A percentile compares a stretch with the other conserved stretches of the same genome.
These are phyloP conservation scores for Pheosia gnoma DNA, from an alignment of 2,888 invertebrate species.

Conservation along the genomic window DNA sequence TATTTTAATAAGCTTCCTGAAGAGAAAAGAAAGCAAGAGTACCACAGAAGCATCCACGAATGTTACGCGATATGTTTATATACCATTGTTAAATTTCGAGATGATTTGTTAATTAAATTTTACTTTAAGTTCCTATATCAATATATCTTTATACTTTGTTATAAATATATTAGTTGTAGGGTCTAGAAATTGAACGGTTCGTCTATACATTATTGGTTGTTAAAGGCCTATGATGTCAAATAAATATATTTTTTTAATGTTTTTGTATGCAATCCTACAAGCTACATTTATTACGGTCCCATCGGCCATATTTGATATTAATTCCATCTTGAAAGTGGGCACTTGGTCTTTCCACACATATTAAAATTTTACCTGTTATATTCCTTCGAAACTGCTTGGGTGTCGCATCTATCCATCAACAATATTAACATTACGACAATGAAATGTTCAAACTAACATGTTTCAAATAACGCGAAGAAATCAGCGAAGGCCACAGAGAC, in stretches of 20 bases:
- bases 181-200: neutral
- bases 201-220: neutral
- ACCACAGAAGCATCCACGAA: neutral
- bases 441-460: neutral
- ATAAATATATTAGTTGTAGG: neutral
- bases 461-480: constrained; percentile 1
- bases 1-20: too few species aligned
- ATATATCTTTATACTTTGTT: neutral
- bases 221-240: neutral
- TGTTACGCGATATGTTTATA: neutral
- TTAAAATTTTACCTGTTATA: too few species aligned
- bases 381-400: neutral
- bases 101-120: neutral
- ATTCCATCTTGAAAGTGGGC: too few species aligned
- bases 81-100: neutral
- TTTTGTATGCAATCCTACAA: too few species aligned
- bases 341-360: too few species aligned
- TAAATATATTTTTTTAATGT: constrained; percentile 1
- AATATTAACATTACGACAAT: neutral
- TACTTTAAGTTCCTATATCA: neutral
- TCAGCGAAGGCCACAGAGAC: constrained; percentile 20
- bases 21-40: too few species aligned
- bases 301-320: too few species aligned
- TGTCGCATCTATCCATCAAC: neutral
- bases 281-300: too few species aligned